Base-by-base conservation (phyloP, 2,113 vertebrate species). In the Numenius arquata region DNA sequence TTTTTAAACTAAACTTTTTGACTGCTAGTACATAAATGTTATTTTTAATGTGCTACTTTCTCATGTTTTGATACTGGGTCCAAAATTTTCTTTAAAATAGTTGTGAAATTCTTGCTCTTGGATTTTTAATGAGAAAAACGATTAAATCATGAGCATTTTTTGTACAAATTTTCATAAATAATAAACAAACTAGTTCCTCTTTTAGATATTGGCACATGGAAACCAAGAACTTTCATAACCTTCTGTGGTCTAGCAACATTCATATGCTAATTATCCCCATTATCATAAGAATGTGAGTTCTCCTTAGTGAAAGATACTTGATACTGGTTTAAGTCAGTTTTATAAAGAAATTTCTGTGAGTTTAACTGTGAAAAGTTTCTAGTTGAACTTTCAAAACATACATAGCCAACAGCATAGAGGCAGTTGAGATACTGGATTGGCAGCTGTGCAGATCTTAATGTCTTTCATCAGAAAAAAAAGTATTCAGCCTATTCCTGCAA, bases 151-250 rank as follows among this genome's bases (percentile, higher is more conserved):
- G 11, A 87, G 21, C 3, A 30, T 34, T 65, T 89, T 87, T 52
- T 68, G 38, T 74, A 85, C 41, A 88, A 56, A 47, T 90, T 78
- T 90, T 93, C 56, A 91, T 62, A 93, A 95, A 66, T 88, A 75
- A 95, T 86, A 90, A 91, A 96, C 79, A 95, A 61, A 87, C 41
- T 34, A 61, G 88, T 97, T 97, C 85, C 94, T 96, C 96, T 97
- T 96, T 92, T 95, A 91, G 73, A 55, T 74, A 92, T 96, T 97
- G 86, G 88, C 48, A 96, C 81, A 88, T 89, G 72, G 38, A 96
- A 94, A 91, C 48, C 88, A 91, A 90, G 50, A 95, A 91, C 94
- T 97, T 97, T 95, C 96, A 89, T 97, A 96, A 97, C 75, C 61
- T 70, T 53, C 27, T 92, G 79, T 94, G 92, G 83, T 95, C 77